Percentiles rank a stretch among this genome's conserved stretches.
These are phyloP conservation scores for Drosophila neotestacea DNA, from an alignment of 2,888 invertebrate species.

Conservation along the genomic window DNA sequence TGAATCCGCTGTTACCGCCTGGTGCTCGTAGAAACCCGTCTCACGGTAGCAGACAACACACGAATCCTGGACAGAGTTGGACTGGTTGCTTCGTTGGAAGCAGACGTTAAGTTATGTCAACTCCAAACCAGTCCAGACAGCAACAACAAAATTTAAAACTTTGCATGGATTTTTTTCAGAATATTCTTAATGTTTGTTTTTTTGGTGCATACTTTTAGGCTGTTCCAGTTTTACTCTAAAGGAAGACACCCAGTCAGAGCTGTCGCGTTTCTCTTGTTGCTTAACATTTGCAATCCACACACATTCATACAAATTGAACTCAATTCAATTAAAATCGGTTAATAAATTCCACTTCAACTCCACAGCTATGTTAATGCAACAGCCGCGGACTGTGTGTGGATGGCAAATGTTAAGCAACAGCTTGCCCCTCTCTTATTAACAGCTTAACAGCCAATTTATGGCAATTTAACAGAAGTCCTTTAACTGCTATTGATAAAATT, in stretches of 20 bases:
- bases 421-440: not conserved
- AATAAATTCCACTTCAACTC: too few relatives aligned
- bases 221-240: too few relatives aligned
- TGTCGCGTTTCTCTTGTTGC: too few relatives aligned
- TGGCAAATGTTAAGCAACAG: conserved; percentile 1
- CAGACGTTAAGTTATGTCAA: conserved; percentile 83
- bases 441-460: conserved; percentile 24
- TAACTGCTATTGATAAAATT: not conserved
- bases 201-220: too few relatives aligned
- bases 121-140: conserved; percentile 90
- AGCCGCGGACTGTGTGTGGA: not conserved
- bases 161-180: too few relatives aligned
- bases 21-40: conserved; percentile 64
- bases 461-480: conserved; percentile 13
- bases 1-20: conserved; percentile 86
- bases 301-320: not conserved
- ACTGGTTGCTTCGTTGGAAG: conserved; percentile 86
- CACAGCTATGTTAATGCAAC: conserved; percentile 10
- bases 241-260: too few relatives aligned
- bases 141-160: too few relatives aligned
- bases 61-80: conserved; percentile 90
- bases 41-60: conserved; percentile 88
- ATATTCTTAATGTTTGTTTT: too few relatives aligned
- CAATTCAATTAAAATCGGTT: too few relatives aligned
- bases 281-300: conserved; percentile 1